phyloP scores from a whole-genome alignment of 1,140 invertebrate genomes.

The Drosophila prosaltans region DNA sequence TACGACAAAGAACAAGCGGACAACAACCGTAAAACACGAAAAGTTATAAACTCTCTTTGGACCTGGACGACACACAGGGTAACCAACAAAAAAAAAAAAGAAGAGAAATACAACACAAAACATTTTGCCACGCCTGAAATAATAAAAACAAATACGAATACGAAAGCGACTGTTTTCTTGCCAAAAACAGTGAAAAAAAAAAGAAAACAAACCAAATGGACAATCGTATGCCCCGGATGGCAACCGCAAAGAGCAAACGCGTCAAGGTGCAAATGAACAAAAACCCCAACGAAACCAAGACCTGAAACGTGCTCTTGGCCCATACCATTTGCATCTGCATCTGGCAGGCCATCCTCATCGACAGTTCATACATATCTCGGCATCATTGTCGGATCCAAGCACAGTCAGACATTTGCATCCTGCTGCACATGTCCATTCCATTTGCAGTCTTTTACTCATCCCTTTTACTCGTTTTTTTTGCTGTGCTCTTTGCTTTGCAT shows the following conservation, averaged over 20 bases:
- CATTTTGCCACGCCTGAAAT: slow-evolving; percentile 80
- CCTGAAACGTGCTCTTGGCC: slow-evolving; percentile 33
- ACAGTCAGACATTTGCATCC: slow-evolving; percentile 63
- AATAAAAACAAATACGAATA: slow-evolving; percentile 77
- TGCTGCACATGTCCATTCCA: slow-evolving; percentile 36
- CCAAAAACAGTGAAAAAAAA: neutral
- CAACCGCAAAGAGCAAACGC: slow-evolving; percentile 68
- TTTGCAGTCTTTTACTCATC: neutral
- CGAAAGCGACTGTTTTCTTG: slow-evolving; percentile 55
- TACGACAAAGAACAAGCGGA: slow-evolving; percentile 53
- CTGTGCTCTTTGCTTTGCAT: slow-evolving; percentile 32
- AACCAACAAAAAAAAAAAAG: slow-evolving; percentile 29
- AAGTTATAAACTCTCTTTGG: slow-evolving; percentile 77
- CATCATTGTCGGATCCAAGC: slow-evolving; percentile 17
- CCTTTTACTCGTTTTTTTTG: neutral
- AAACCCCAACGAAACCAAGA: slow-evolving; percentile 28
- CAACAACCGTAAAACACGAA: slow-evolving; percentile 80
- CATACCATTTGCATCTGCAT: slow-evolving; percentile 7
- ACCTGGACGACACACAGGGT: slow-evolving; percentile 28
- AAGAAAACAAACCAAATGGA: slow-evolving; percentile 46
- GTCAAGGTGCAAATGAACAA: slow-evolving; percentile 75
- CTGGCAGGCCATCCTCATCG: slow-evolving; percentile 26
- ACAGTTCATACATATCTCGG: slow-evolving; percentile 69
- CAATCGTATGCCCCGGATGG: slow-evolving; percentile 61
- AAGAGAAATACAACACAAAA: slow-evolving; percentile 62